Base-by-base conservation (phyloP, 2,888 invertebrate genomes). In the Rotaria macrura region DNA sequence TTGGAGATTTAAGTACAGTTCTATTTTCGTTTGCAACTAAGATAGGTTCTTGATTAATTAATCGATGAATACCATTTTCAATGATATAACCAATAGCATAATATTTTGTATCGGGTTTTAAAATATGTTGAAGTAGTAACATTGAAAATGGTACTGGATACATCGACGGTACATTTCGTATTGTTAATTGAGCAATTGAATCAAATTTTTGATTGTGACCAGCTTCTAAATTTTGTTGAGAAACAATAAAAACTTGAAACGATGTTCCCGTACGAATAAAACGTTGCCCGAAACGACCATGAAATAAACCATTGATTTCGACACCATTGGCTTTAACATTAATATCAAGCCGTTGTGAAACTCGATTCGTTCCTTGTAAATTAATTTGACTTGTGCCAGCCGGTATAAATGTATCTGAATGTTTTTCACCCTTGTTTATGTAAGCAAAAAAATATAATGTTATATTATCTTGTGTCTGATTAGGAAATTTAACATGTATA, bases 311-410 rank as follows among this genome's bases (percentile, higher is more conserved):
- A 43, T 5, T 79, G 3, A 79, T 43, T 43, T 43, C 40, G 43
- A 25, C 23, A 79, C 74, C 74, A 43, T 43, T 79, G 9, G 74
- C 25, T 40, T 40, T 40, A 43, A 79, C 29, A 65, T 34, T 17
- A 38, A 79, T 12, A 25, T 79, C 74, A 12, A 79, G 43, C 25
- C 10, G 5, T 38, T 79, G 74, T 6, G 12, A 9, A n/a, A 40
- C 23, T 10, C 23, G 74, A 29, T 79, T 79, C 9, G 74, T 79
- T 43, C 43, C 43, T 79, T 79, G 40, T 79, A 79, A 79, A 9
- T 40, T 25, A 14, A 79, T 79, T 79, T 79, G 74, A 79, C 74
- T 79, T 5, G 23, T 79, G n/a, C 74, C 74, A 79, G 74, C 74
- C 43, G 74, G 74, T 10, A 79, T 7, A 40, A 79, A 79, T 40